phyloP scores from a whole-genome alignment of 2,888 invertebrate species.

The Parapristionchus giblindavisi region DNA sequence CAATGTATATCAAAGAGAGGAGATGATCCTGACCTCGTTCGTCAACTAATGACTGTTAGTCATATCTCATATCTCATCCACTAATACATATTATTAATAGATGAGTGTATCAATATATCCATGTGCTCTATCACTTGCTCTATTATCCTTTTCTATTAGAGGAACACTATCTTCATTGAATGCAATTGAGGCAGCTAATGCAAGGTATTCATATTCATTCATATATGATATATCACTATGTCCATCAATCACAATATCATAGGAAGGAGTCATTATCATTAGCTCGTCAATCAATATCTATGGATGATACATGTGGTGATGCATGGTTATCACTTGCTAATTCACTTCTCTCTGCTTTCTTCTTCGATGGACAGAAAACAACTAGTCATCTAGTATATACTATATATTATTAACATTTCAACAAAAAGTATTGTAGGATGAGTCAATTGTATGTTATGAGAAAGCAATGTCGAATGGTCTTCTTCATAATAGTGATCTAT shows the following conservation, averaged over 20 bases:
- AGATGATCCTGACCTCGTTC: constrained; percentile 1
- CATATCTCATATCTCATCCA: neutral
- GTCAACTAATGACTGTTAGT: neutral
- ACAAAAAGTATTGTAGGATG: neutral
- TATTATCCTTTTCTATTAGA: neutral
- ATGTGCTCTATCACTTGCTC: neutral
- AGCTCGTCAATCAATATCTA: constrained; percentile 5
- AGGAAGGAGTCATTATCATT: constrained; percentile 4
- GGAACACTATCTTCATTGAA: constrained; percentile 1
- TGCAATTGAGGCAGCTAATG: neutral
- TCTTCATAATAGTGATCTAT: constrained; percentile 11
- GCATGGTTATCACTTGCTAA: constrained; percentile 10
- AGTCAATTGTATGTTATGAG: constrained; percentile 4
- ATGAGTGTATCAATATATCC: neutral
- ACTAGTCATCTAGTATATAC: neutral
- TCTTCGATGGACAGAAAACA: constrained; percentile 29
- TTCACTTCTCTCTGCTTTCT: constrained; percentile 5
- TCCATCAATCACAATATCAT: neutral
- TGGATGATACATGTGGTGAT: constrained; percentile 1
- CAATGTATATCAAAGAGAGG: constrained; percentile 18
- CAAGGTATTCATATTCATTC: constrained; percentile 4
- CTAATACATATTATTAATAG: too few relatives aligned
- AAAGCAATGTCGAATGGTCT: neutral
- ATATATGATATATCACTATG: neutral
- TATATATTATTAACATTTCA: neutral